Evolutionary conservation across 1,140 invertebrate species (phyloP).

Genomic region (Dendroctonus ponderosae): DNA sequence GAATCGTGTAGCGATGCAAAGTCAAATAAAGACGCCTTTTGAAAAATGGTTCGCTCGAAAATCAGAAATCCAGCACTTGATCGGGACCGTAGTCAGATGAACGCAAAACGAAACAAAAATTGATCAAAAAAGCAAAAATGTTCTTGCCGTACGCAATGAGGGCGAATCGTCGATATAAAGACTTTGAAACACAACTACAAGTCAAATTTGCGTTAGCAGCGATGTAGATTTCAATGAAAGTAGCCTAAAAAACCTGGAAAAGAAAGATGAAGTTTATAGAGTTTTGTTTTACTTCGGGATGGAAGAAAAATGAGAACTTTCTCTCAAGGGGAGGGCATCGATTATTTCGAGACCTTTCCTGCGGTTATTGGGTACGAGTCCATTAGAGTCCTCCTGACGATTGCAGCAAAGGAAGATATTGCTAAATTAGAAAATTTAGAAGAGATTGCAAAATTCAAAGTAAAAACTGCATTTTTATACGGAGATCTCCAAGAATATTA

Average conservation of each 20-base stretch:
- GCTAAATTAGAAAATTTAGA: no score
- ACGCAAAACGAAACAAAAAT: background rate
- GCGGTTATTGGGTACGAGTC: conserved; percentile 45
- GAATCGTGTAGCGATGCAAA: no score
- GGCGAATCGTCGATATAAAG: conserved; percentile 1
- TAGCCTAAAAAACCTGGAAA: background rate
- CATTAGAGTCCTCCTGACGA: conserved; percentile 36
- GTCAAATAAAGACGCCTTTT: background rate
- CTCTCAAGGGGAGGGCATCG: conserved; percentile 47
- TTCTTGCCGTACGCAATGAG: background rate
- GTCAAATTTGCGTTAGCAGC: conserved; percentile 9
- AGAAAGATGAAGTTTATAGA: background rate
- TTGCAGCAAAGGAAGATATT: conserved; percentile 27
- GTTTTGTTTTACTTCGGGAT: background rate
- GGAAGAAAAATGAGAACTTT: conserved; percentile 43
- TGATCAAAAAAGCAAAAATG: background rate
- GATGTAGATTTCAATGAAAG: conserved; percentile 12
- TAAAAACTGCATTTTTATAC: conserved; percentile 51
- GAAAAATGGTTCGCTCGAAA: conserved; percentile 37
- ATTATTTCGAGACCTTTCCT: conserved; percentile 49
- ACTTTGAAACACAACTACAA: background rate
- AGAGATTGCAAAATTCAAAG: conserved; percentile 43
- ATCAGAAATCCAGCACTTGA: background rate
- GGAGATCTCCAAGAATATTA: no score
- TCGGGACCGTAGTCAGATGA: background rate